Conservation (phyloP, 2,113 vertebrate species). For the Brachyhypopomus occidentalis region DNA sequence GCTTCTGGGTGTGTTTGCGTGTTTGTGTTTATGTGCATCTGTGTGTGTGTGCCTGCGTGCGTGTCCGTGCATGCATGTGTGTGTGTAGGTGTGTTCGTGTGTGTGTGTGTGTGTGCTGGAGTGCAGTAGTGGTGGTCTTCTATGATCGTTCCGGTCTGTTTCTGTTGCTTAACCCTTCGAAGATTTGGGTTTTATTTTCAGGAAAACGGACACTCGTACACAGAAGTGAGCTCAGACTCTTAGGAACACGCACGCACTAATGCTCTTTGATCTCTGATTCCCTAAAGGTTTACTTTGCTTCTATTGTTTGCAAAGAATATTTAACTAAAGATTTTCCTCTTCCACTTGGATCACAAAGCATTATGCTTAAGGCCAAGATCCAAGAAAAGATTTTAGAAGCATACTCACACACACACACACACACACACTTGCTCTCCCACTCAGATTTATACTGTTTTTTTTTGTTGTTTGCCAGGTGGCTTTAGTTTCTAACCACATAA, state of each 20-base stretch:
- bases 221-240: not conserved
- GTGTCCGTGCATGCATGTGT: slow-evolving; percentile 16
- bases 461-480: too few relatives aligned
- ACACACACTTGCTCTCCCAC: not conserved
- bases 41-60: slow-evolving; percentile 11
- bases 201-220: slow-evolving; percentile 1
- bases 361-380: not conserved
- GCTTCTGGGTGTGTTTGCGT: too few relatives aligned
- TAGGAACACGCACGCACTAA: not conserved
- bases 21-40: not conserved
- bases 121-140: not conserved
- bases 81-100: not conserved
- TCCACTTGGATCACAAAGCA: not conserved
- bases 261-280: too few relatives aligned
- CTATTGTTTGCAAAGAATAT: not conserved
- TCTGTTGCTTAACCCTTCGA: not conserved
- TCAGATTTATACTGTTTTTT: not conserved
- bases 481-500: too few relatives aligned
- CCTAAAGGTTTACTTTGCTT: not conserved
- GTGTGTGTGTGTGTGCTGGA: not conserved
- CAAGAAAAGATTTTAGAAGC: not conserved
- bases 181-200: slow-evolving; percentile 10
- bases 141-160: slow-evolving; percentile 18
- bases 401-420: not conserved
- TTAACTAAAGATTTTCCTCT: not conserved